Conservation (phyloP, 2,888 invertebrate genomes). For the Polietes domitor region DNA sequence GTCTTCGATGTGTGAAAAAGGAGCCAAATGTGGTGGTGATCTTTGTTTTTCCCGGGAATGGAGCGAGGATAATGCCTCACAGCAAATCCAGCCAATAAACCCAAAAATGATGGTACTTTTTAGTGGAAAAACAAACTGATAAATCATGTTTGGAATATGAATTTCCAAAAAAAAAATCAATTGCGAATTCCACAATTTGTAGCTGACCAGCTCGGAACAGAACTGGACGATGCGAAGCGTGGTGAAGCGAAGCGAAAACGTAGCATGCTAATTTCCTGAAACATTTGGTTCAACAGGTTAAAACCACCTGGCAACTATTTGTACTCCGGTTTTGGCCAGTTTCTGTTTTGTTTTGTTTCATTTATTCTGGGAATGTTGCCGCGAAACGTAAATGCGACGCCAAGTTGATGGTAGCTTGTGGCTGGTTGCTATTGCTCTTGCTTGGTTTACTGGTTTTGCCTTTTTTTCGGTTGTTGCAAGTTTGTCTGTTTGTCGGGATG, state of each 20-base stretch:
- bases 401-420: too few relatives aligned
- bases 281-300: slow-evolving; percentile 58
- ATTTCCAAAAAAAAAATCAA: slow-evolving; percentile 13
- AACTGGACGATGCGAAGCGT: neutral
- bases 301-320: slow-evolving; percentile 43
- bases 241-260: neutral
- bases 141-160: slow-evolving; percentile 8
- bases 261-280: slow-evolving; percentile 17
- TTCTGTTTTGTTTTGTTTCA: neutral
- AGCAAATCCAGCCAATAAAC: slow-evolving; percentile 17
- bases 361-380: neutral
- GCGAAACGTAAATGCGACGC: neutral
- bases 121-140: slow-evolving; percentile 4
- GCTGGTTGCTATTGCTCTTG: neutral
- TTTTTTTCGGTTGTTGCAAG: slow-evolving; percentile 25
- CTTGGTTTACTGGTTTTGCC: slow-evolving; percentile 19
- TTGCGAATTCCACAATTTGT: slow-evolving; percentile 1
- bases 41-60: neutral
- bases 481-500: slow-evolving; percentile 37
- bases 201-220: neutral
- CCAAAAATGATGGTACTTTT: slow-evolving; percentile 18
- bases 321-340: slow-evolving; percentile 5
- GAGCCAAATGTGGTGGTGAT: slow-evolving; percentile 30
- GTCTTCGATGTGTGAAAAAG: slow-evolving; percentile 41
- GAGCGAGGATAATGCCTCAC: slow-evolving; percentile 38